Percentiles rank a stretch among this genome's conserved stretches.
Evolutionary conservation across 2,113 vertebrate species (phyloP).

Genomic region (Dryoscopus gambensis): DNA sequence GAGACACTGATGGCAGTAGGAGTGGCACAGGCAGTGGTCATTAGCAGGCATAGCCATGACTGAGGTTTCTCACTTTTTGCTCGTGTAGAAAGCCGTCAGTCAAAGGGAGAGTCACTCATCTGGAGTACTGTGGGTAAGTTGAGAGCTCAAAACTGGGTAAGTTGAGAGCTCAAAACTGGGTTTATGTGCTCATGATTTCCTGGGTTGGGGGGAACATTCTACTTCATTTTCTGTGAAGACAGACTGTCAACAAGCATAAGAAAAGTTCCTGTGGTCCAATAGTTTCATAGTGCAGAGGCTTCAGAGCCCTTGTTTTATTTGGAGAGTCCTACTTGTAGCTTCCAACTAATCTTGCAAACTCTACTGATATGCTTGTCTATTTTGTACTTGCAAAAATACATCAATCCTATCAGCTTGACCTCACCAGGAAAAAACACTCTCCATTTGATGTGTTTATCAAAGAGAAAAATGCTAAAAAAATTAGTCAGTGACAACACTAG

Average conservation of each 20-base stretch:
- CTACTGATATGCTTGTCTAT: not conserved
- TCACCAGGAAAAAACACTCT: not conserved
- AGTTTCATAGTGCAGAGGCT: not conserved
- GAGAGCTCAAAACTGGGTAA: not conserved
- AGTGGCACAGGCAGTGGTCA: not conserved
- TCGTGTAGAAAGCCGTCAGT: not conserved
- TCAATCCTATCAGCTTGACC: not conserved
- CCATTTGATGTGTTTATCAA: not conserved
- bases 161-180: not conserved
- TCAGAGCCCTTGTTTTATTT: not conserved
- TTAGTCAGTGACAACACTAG: not conserved
- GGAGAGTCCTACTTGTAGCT: not conserved
- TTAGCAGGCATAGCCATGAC: not conserved
- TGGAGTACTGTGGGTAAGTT: not conserved
- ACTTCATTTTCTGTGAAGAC: not conserved
- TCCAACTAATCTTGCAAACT: not conserved
- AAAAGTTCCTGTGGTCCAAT: not conserved
- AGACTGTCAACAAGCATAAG: not conserved
- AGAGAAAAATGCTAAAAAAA: not conserved
- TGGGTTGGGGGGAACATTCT: not conserved
- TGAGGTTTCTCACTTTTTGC: not conserved
- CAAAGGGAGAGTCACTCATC: rapidly evolving
- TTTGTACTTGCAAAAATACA: not conserved
- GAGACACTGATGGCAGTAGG: not conserved
- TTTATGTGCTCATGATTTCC: not conserved